Evolutionary conservation across 2,113 vertebrate genomes (phyloP), one percentile per base, ranked within the genome.

Genomic region (Eubucco bourcierii): DNA sequence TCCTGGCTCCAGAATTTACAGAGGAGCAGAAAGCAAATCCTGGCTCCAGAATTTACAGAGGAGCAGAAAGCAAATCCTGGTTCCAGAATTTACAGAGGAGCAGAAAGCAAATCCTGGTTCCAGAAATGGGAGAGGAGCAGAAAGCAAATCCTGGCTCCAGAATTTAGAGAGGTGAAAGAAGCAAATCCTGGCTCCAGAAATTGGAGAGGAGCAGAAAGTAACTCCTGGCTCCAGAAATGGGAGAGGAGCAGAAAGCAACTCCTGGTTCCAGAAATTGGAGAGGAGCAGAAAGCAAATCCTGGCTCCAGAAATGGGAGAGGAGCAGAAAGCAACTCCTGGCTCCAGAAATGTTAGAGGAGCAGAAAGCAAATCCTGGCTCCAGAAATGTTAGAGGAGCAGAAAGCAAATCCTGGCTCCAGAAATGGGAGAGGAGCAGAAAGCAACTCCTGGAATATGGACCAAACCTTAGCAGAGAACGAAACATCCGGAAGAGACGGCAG

Each of bases 71-170:
- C n/a, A n/a, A n/a, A n/a, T n/a, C n/a, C n/a, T n/a, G n/a, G n/a
- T n/a, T n/a, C n/a, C n/a, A n/a, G n/a, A n/a, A n/a, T n/a, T n/a
- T n/a, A n/a, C n/a, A n/a, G n/a, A n/a, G n/a, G n/a, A n/a, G n/a
- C n/a, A n/a, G n/a, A n/a, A n/a, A n/a, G n/a, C n/a, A n/a, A n/a
- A n/a, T n/a, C n/a, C n/a, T n/a, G n/a, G n/a, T n/a, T n/a, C n/a
- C 71, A 8, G 29, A 12, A 20, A 7, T 6, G 21, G 20, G n/a
- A 24, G 14, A 47, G 0, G 2, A n/a, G 25, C 2, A 39, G 1
- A 39, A n/a, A 53, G 44, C 25, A 28, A 65, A 10, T 39, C 37
- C 37, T 39, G 37, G 61, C 19, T 6, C 1, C 71, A 8, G 31
- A 12, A 20, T 7, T 6, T 24, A 17, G n/a, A 24, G 14, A 47